A percentile compares a stretch with the other conserved stretches of the same genome.
These are phyloP conservation scores for Hecatera dysodea DNA, from an alignment of 2,888 invertebrate genomes.

Conservation along the genomic window DNA sequence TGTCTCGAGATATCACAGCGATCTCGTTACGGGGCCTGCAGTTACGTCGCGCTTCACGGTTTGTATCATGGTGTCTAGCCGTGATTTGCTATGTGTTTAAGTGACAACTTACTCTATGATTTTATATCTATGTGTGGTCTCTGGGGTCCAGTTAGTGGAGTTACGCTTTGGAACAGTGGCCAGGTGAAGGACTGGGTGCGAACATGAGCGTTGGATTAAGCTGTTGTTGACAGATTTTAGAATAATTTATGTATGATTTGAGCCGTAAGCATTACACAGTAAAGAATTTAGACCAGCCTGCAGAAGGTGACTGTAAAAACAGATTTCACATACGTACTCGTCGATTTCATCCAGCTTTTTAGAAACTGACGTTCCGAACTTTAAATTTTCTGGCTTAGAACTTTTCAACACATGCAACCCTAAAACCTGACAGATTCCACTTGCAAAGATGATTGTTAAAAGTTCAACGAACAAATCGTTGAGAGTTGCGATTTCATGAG, in stretches of 20 bases:
- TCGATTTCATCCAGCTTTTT: not conserved
- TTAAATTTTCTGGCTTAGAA: not conserved
- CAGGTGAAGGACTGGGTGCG: not conserved
- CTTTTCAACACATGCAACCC: not conserved
- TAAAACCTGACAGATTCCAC: not conserved
- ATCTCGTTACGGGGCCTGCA: slow-evolving; percentile 75
- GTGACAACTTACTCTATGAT: slow-evolving; percentile 61
- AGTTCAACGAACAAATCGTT: slow-evolving; percentile 23
- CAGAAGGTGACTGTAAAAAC: not conserved
- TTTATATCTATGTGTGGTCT: slow-evolving; percentile 28
- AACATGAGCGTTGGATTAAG: slow-evolving; percentile 11
- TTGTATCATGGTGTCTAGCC: slow-evolving; percentile 50
- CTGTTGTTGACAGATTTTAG: not conserved
- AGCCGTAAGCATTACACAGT: not conserved
- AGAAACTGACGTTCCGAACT: too few relatives aligned
- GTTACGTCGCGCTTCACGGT: slow-evolving; percentile 59
- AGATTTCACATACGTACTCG: not conserved
- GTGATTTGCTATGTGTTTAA: slow-evolving; percentile 55
- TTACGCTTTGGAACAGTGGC: slow-evolving; percentile 51
- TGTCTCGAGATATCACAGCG: slow-evolving; percentile 75
- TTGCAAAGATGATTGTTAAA: not conserved
- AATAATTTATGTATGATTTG: not conserved
- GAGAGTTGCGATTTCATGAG: slow-evolving; percentile 14
- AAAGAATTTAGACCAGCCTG: too few relatives aligned
- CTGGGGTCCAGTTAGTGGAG: slow-evolving; percentile 39